phyloP scores from a whole-genome alignment of 1,140 invertebrate species.

The Palaemon carinicauda region DNA sequence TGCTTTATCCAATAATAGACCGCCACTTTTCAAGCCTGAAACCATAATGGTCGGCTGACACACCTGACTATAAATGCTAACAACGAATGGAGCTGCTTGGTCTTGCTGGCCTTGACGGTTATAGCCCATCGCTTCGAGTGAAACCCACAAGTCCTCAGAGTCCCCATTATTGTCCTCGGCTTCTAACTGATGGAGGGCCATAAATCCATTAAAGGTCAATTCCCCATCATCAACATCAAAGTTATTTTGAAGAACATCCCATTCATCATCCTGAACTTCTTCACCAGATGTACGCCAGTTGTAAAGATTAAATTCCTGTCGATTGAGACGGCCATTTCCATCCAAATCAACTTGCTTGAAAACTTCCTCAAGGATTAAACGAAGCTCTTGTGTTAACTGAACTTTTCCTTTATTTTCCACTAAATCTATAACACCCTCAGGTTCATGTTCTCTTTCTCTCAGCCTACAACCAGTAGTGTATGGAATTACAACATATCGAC shows the following conservation, averaged over 20 bases:
- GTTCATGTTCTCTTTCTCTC: slow-evolving; percentile 26
- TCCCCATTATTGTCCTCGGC: slow-evolving; percentile 66
- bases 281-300: slow-evolving; percentile 66
- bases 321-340: slow-evolving; percentile 64
- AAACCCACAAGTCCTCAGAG: slow-evolving; percentile 66
- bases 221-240: slow-evolving; percentile 64
- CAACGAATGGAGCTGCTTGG: slow-evolving; percentile 61
- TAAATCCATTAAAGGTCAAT: slow-evolving; percentile 65
- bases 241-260: slow-evolving; percentile 66
- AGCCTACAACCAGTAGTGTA: slow-evolving; percentile 57
- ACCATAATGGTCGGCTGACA: slow-evolving; percentile 52
- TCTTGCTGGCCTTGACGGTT: slow-evolving; percentile 64
- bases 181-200: slow-evolving; percentile 66
- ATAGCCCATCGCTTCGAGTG: slow-evolving; percentile 65
- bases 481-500: slow-evolving; percentile 57
- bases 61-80: slow-evolving; percentile 49
- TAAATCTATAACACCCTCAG: slow-evolving; percentile 21
- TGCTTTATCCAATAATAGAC: slow-evolving; percentile 57
- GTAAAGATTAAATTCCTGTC: slow-evolving; percentile 66
- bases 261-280: slow-evolving; percentile 66
- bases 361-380: slow-evolving; percentile 64
- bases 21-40: slow-evolving; percentile 56
- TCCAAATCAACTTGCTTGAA: slow-evolving; percentile 66
- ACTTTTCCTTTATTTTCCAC: slow-evolving; percentile 41
- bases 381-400: slow-evolving; percentile 58